Conservation (phyloP, 2,113 vertebrate species). For the Anas platyrhynchos region DNA sequence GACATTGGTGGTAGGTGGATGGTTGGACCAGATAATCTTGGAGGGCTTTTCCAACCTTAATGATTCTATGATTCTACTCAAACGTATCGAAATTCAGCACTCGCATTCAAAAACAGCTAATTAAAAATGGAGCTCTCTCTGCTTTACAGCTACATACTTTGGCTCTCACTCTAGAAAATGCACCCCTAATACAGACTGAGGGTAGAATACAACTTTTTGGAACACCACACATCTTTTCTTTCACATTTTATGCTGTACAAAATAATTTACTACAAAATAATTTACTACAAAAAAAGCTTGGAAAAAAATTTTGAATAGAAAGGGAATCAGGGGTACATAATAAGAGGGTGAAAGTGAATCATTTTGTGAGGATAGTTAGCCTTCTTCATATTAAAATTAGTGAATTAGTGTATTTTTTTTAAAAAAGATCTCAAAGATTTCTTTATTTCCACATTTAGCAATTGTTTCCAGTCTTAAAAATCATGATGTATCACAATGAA, state of each 20-base stretch:
- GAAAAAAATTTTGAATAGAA: neutral
- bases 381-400: neutral
- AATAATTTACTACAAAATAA: neutral
- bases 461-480: neutral
- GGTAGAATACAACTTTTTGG: neutral
- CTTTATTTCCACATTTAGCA: neutral
- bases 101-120: neutral
- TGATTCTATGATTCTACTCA: neutral
- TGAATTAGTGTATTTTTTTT: neutral
- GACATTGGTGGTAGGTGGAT: too few relatives aligned
- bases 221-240: neutral
- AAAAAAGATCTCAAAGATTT: neutral
- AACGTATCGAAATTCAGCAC: neutral
- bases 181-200: neutral
- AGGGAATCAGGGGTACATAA: neutral
- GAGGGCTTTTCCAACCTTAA: too few relatives aligned
- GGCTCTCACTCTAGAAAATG: neutral
- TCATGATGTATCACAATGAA: neutral
- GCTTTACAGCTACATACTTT: neutral
- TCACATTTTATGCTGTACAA: neutral
- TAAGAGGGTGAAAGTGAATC: neutral
- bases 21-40: too few relatives aligned
- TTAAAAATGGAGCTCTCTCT: neutral
- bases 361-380: neutral
- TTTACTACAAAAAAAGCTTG: neutral